Evolutionary conservation across 2,888 invertebrate genomes (phyloP).

Genomic region (Tenthredo mesomela): DNA sequence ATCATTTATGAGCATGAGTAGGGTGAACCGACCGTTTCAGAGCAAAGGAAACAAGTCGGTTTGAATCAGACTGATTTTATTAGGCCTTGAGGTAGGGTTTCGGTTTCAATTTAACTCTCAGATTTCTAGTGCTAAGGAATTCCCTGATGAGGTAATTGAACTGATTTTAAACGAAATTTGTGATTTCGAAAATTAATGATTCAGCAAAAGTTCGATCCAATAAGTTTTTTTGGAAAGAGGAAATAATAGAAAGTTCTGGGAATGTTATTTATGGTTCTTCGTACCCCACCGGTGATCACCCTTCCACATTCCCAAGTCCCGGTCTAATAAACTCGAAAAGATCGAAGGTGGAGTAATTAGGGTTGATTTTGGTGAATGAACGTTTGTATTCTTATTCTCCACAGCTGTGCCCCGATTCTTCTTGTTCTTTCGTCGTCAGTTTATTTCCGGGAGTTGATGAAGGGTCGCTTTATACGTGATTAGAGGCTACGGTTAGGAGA

Average conservation of each 20-base stretch:
- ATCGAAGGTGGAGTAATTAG: conserved; percentile 51
- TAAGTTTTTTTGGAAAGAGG: neutral
- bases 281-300: neutral
- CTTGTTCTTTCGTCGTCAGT: neutral
- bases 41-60: neutral
- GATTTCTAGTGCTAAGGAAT: neutral
- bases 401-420: neutral
- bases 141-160: neutral
- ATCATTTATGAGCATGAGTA: conserved; percentile 46
- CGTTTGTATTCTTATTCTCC: neutral
- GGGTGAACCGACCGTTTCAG: neutral
- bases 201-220: neutral
- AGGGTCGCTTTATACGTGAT: neutral
- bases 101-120: neutral
- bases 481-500: neutral
- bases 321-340: conserved; percentile 28
- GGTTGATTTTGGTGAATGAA: neutral
- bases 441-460: neutral
- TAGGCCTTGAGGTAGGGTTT: neutral
- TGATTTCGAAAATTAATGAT: neutral
- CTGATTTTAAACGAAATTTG: neutral
- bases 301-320: neutral
- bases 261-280: neutral
- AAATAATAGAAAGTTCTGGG: neutral
- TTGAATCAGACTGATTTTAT: conserved; percentile 36